Conservation (phyloP, 2,888 invertebrate species). For the Himalopsyche kuldschensis region DNA sequence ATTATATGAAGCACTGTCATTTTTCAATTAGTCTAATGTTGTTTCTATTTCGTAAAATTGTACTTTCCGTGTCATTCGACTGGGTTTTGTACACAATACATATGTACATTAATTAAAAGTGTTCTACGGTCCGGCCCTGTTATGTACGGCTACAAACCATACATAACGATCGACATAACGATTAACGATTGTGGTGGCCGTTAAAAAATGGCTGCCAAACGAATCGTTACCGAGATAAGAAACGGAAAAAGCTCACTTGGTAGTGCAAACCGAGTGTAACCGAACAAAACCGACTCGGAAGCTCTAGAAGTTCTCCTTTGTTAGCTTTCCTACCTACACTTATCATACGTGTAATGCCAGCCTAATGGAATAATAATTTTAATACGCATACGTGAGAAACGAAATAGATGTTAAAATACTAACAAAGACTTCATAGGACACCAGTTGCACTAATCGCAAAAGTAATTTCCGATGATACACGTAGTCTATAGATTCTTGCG, state of each 20-base stretch:
- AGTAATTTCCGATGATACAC: not conserved
- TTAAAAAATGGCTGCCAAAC: slow-evolving; percentile 40
- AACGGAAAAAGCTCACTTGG: slow-evolving; percentile 31
- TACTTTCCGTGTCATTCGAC: too few species aligned
- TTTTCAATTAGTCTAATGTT: too few species aligned
- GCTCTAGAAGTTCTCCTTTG: not conserved
- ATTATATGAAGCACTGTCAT: too few species aligned
- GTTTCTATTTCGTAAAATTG: too few species aligned
- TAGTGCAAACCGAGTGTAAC: slow-evolving; percentile 1
- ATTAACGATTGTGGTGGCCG: slow-evolving; percentile 39
- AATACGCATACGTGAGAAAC: not conserved
- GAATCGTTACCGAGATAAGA: slow-evolving; percentile 39
- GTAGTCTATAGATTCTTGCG: too few species aligned
- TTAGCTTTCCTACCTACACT: not conserved
- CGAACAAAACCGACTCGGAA: not conserved
- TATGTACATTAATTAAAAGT: too few species aligned
- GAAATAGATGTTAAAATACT: too few species aligned
- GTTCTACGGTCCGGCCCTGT: not conserved
- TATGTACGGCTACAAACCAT: slow-evolving; percentile 16
- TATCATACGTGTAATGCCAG: not conserved
- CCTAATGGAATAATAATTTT: not conserved
- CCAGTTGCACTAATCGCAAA: not conserved
- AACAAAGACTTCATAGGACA: too few species aligned
- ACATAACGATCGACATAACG: slow-evolving; percentile 39
- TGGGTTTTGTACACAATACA: too few species aligned